phyloP scores from a whole-genome alignment of 2,888 invertebrate species.

The Ashinkailepas kermadecensis region DNA sequence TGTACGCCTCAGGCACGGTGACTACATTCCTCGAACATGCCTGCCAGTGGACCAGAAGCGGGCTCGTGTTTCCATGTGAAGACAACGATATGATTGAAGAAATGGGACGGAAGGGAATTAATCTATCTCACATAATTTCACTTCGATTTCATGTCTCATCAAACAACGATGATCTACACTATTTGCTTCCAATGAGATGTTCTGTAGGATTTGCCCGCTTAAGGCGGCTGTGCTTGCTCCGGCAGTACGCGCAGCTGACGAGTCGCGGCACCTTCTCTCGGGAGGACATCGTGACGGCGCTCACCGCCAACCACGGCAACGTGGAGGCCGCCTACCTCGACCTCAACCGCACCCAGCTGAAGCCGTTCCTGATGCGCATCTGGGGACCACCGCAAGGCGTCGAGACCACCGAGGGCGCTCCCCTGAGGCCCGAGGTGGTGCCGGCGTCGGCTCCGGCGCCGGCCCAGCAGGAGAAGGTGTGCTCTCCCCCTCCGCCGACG shows the following conservation, averaged over 20 bases:
- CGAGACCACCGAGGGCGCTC: conserved; percentile 5
- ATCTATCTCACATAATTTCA: no score
- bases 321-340: conserved; percentile 61
- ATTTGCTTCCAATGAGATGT: no score
- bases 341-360: conserved; percentile 63
- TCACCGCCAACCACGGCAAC: conserved; percentile 63
- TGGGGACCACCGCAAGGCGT: conserved; percentile 54
- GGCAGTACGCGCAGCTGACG: conserved; percentile 55
- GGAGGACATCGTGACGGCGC: conserved; percentile 63
- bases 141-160: no score
- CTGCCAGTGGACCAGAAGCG: no score
- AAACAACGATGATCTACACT: no score
- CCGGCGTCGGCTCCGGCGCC: not conserved
- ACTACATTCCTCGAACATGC: no score
- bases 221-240: conserved; percentile 30
- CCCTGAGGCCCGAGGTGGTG: not conserved
- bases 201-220: no score
- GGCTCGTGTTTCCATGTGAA: no score
- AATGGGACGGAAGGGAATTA: no score
- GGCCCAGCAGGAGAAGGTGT: not conserved
- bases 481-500: not conserved
- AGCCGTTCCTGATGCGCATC: conserved; percentile 70
- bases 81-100: no score
- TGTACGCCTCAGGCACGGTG: no score
- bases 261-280: conserved; percentile 59